These are phyloP conservation scores for Diarsia brunnea DNA, from an alignment of 2,888 invertebrate genomes.

Conservation along the genomic window DNA sequence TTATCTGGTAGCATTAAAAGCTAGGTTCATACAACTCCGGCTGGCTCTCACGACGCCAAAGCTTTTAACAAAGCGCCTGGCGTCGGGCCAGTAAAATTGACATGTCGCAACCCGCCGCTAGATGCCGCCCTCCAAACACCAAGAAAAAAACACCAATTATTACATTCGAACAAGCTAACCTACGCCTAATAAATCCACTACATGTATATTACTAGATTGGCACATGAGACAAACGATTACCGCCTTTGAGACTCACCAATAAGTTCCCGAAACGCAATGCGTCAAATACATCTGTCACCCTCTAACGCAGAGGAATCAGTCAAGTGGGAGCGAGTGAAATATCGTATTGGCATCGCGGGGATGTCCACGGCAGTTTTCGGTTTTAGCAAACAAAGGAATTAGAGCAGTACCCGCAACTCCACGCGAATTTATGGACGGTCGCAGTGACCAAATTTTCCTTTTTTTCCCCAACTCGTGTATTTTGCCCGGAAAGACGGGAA, in stretches of 20 bases:
- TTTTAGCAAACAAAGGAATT: conserved; percentile 89
- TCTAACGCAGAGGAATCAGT: conserved; percentile 81
- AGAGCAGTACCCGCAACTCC: conserved; percentile 83
- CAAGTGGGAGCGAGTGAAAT: conserved; percentile 86
- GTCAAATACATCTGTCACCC: conserved; percentile 83
- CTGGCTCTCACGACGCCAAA: conserved; percentile 75
- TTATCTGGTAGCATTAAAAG: conserved; percentile 69
- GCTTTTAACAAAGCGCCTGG: conserved; percentile 86
- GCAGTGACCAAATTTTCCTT: conserved; percentile 84
- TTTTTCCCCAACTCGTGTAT: conserved; percentile 76
- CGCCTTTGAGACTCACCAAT: conserved; percentile 72
- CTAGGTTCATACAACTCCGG: conserved; percentile 71
- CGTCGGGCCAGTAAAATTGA: conserved; percentile 78
- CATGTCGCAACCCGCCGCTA: conserved; percentile 75
- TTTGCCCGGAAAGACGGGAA: conserved; percentile 75
- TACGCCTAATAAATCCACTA: conserved; percentile 76
- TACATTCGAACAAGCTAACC: conserved; percentile 69
- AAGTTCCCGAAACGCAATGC: conserved; percentile 67
- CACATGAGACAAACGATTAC: conserved; percentile 76
- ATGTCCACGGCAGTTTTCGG: conserved; percentile 85
- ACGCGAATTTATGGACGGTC: conserved; percentile 85
- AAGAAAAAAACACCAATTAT: conserved; percentile 73
- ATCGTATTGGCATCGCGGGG: conserved; percentile 80
- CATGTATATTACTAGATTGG: conserved; percentile 74
- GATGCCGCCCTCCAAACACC: conserved; percentile 74